A percentile compares a stretch with the other conserved stretches of the same genome.
Conservation (phyloP, 2,113 vertebrate species). For the Eleginops maclovinus region DNA sequence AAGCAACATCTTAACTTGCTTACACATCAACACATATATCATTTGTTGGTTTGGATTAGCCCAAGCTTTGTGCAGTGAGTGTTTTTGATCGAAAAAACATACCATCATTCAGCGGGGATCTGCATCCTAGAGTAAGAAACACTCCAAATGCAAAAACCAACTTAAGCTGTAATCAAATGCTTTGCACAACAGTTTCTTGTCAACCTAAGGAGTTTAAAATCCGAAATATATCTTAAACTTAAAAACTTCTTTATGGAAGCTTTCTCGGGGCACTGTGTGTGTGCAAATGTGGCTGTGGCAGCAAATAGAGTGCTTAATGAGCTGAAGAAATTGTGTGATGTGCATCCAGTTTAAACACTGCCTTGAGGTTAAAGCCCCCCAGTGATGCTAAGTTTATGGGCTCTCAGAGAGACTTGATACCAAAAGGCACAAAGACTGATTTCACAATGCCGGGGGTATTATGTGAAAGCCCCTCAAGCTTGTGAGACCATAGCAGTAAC, state of each 20-base stretch:
- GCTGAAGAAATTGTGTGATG: conserved; percentile 37
- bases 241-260: background rate
- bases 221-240: background rate
- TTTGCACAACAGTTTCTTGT: background rate
- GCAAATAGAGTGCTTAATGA: conserved; percentile 54
- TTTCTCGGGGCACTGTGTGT: background rate
- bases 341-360: conserved; percentile 45
- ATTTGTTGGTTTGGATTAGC: background rate
- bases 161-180: background rate
- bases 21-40: background rate
- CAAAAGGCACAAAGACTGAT: conserved; percentile 7
- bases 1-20: background rate
- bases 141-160: background rate
- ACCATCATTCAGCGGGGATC: background rate
- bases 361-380: conserved; percentile 40
- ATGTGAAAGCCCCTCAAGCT: conserved; percentile 19
- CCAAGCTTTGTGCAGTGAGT: background rate
- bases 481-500: background rate
- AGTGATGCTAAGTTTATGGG: conserved; percentile 30
- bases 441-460: conserved; percentile 15
- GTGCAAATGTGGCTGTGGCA: conserved; percentile 26
- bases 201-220: background rate
- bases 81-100: background rate
- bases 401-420: conserved; percentile 9
- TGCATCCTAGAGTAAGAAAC: background rate